These are phyloP conservation scores for Danaus melanippus DNA, from an alignment of 1,140 invertebrate species.

Conservation along the genomic window DNA sequence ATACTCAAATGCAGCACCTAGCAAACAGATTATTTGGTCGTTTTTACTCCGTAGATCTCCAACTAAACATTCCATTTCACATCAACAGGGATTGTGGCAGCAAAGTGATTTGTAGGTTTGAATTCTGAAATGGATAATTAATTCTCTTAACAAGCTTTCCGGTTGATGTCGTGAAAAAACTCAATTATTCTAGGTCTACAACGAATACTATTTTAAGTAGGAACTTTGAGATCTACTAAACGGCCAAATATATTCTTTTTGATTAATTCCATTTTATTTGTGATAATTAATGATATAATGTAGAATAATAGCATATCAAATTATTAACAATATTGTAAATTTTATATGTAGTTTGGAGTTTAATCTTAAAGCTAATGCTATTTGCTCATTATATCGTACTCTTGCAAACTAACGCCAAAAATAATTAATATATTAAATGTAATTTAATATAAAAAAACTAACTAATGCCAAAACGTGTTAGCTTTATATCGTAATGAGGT, in stretches of 20 bases:
- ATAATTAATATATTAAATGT: too few relatives aligned
- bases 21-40: constrained; percentile 66
- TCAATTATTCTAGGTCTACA: constrained; percentile 10
- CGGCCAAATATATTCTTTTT: constrained; percentile 41
- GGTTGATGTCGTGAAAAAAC: constrained; percentile 14
- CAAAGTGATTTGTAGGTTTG: too few relatives aligned
- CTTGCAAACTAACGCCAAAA: too few relatives aligned
- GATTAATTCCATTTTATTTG: constrained; percentile 28
- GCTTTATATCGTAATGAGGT: constrained; percentile 28
- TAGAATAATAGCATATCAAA: constrained; percentile 44
- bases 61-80: constrained; percentile 6
- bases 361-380: too few relatives aligned
- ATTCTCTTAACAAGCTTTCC: constrained; percentile 5
- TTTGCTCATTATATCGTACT: too few relatives aligned
- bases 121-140: too few relatives aligned
- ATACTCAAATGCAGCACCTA: constrained; percentile 81
- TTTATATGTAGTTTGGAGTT: constrained; percentile 4
- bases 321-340: constrained; percentile 18
- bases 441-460: too few relatives aligned
- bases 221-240: constrained; percentile 38
- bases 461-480: constrained; percentile 29
- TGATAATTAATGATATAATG: constrained; percentile 17
- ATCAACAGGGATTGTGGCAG: too few relatives aligned
- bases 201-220: constrained; percentile 15
- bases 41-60: constrained; percentile 56